Base-by-base conservation (phyloP, 2,797 vertebrate species). In the Acomys russatus region DNA sequence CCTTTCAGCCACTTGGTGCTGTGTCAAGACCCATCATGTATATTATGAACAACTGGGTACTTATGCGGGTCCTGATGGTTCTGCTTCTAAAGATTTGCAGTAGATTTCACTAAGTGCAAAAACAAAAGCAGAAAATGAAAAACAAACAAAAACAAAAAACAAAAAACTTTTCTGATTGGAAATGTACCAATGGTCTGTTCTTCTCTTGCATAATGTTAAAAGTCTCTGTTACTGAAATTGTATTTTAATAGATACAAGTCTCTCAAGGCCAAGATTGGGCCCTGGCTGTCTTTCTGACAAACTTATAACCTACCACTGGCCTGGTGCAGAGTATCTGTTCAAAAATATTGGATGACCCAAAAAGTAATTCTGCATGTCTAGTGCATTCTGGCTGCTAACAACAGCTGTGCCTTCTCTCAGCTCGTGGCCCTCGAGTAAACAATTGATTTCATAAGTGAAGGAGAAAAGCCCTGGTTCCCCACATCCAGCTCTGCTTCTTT, bases 361-460 rank as follows among this genome's bases (percentile, higher is more conserved):
- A 80, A 94, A 44, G 7, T 17, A 90, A 8, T 22, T 63, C 70
- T 94, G 17, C 18, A 38, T 84, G 44, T 4, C 4, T 44, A 44
- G 44, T 44, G 88, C 17, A 38, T 17, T 30, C 56, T 79, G 63
- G 22, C 64, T n/a, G 9, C 83, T 51, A 68, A 51, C 44, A 85
- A 85, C 30, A 88, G 38, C 18, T 59, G 30, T 79, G 2, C 23
- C 82, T 94, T 92, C 78, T 92, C 10, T 87, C 17, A 51, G 63
- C 28, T 63, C 85, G 71, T 3, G 85, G 74, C 14, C 70, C 73
- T 68, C 63, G 68, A 9, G 63, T 83, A 95, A 90, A 51, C 51
- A 91, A 9, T 33, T 86, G 33, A 30, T 76, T 96, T 94, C 83
- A 33, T 22, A 91, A 86, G 83, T 77, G 63, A 88, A 85, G 70